phyloP scores from a whole-genome alignment of 2,797 vertebrate genomes.

The Chelonia mydas region DNA sequence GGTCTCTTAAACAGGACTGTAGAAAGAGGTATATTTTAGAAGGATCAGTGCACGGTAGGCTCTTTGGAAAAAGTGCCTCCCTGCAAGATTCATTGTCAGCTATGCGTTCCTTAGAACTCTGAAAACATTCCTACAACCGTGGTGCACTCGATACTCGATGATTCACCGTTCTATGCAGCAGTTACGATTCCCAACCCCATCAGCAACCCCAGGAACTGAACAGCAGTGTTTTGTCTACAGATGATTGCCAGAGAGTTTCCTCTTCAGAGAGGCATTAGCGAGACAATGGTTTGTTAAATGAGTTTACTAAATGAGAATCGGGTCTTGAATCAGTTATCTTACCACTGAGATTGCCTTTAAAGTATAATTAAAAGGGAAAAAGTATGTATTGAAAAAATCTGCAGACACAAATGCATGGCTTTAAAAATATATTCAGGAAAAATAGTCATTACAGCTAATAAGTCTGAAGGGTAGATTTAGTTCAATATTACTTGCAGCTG shows the following conservation, averaged over 20 bases:
- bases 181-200: background rate
- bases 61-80: background rate
- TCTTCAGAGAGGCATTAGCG: constrained; percentile 27
- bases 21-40: background rate
- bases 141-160: constrained; percentile 27
- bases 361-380: background rate
- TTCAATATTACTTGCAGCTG: background rate
- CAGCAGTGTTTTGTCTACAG: constrained; percentile 21
- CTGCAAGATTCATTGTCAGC: constrained; percentile 6
- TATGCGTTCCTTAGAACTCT: constrained; percentile 12
- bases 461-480: background rate
- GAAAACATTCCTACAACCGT: background rate
- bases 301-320: constrained; percentile 14
- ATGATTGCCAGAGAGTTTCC: constrained; percentile 7
- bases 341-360: constrained; percentile 12
- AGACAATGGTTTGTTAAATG: constrained; percentile 23
- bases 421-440: background rate
- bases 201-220: constrained; percentile 10
- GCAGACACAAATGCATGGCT: background rate
- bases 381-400: background rate
- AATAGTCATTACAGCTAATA: background rate
- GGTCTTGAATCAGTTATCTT: constrained; percentile 3
- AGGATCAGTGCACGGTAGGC: background rate
- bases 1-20: background rate
- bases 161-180: constrained; percentile 38